Evolutionary conservation across 2,888 invertebrate genomes (phyloP).

Genomic region (Polylopha cassiicola): DNA sequence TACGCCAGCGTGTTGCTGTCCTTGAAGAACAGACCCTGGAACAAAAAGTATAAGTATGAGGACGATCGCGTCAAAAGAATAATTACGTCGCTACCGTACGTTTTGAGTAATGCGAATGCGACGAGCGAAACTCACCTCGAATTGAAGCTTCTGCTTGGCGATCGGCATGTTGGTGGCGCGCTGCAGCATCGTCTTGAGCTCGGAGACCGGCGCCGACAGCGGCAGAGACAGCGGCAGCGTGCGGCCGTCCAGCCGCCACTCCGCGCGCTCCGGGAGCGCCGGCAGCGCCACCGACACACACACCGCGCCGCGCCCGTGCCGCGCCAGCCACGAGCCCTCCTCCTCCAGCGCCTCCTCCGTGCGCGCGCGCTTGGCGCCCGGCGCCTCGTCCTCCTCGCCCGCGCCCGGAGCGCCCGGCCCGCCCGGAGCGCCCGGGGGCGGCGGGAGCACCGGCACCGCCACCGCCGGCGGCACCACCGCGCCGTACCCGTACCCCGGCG

Average conservation of each 20-base stretch:
- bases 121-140: slow-evolving; percentile 80
- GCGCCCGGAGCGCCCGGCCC: slow-evolving; percentile 31
- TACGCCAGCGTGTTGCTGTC: slow-evolving; percentile 96
- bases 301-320: slow-evolving; percentile 45
- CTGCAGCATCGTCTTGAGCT: slow-evolving; percentile 91
- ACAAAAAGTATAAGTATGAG: slow-evolving; percentile 9
- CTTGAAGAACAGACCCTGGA: slow-evolving; percentile 97
- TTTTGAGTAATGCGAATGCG: background rate
- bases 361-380: slow-evolving; percentile 90
- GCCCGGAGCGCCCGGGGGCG: slow-evolving; percentile 49
- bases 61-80: slow-evolving; percentile 1
- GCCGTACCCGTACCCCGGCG: slow-evolving; percentile 55
- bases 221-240: slow-evolving; percentile 86
- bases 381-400: slow-evolving; percentile 83
- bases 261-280: slow-evolving; percentile 89
- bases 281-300: slow-evolving; percentile 83
- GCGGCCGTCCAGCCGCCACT: slow-evolving; percentile 97
- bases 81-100: background rate
- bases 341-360: slow-evolving; percentile 96
- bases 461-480: slow-evolving; percentile 23
- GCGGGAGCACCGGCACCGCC: slow-evolving; percentile 32
- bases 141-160: slow-evolving; percentile 97
- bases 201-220: slow-evolving; percentile 86
- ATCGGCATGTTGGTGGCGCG: slow-evolving; percentile 95
- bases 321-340: slow-evolving; percentile 78